A percentile compares a stretch with the other conserved stretches of the same genome.
Conservation (phyloP, 2,888 invertebrate species). For the Minunthozetes semirufus region DNA sequence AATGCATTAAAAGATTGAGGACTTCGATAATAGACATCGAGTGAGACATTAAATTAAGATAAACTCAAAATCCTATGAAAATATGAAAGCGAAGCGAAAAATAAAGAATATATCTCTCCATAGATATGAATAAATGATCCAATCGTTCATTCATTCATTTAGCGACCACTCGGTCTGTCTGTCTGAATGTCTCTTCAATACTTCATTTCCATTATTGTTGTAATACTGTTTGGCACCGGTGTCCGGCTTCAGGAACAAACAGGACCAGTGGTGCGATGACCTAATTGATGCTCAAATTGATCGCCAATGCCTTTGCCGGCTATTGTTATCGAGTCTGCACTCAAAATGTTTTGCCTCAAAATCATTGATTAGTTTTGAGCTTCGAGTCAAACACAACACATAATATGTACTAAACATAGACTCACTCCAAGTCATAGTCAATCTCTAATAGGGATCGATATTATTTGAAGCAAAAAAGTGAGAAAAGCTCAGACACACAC, state of each 20-base stretch:
- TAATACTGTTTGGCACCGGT: not conserved
- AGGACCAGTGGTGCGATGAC: constrained; percentile 28
- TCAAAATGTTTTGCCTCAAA: constrained; percentile 13
- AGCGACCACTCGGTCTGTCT: not conserved
- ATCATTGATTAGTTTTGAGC: constrained; percentile 31
- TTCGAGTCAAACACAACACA: constrained; percentile 18
- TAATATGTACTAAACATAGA: constrained; percentile 21
- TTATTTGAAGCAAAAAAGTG: constrained; percentile 26
- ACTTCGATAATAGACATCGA: constrained; percentile 14
- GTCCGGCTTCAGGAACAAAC: constrained; percentile 32
- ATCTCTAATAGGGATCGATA: constrained; percentile 31
- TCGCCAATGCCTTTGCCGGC: not conserved
- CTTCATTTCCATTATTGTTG: not conserved
- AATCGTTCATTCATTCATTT: constrained; percentile 3
- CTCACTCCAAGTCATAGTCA: constrained; percentile 8
- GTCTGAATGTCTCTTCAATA: not conserved
- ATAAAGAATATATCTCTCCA: not conserved
- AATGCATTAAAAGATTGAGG: constrained; percentile 15
- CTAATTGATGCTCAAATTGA: constrained; percentile 31
- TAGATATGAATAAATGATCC: constrained; percentile 11
- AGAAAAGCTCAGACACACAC: not conserved
- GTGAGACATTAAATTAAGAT: constrained; percentile 26
- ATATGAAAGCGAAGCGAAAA: not conserved
- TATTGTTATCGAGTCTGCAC: not conserved
- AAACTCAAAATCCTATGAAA: not conserved